phyloP scores from a whole-genome alignment of 2,888 invertebrate species.

The Linyphia triangularis region DNA sequence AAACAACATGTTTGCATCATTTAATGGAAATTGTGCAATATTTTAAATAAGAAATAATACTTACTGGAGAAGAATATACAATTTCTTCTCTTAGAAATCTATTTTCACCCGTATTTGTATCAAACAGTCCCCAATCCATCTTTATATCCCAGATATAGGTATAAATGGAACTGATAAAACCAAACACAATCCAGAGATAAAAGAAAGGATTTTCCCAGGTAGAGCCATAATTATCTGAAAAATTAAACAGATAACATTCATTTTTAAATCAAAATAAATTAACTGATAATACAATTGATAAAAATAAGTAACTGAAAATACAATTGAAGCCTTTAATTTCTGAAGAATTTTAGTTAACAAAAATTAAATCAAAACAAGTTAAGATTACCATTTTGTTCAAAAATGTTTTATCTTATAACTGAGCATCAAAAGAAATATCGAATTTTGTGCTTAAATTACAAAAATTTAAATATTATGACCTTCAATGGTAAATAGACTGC shows the following conservation, averaged over 20 bases:
- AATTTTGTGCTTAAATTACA: no score
- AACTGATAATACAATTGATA: background rate
- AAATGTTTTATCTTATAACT: no score
- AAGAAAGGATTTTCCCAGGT: conserved; percentile 90
- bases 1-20: no score
- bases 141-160: conserved; percentile 99
- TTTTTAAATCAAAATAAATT: background rate
- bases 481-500: no score
- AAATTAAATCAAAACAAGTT: no score
- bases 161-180: conserved; percentile 92
- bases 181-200: conserved; percentile 91
- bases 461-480: no score
- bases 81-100: conserved; percentile 95
- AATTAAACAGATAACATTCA: background rate
- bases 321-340: background rate
- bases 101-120: conserved; percentile 94
- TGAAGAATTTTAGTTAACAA: no score
- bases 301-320: background rate
- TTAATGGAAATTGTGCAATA: background rate
- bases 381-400: no score
- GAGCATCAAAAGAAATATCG: no score
- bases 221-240: conserved; percentile 83
- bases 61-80: conserved; percentile 94
- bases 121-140: conserved; percentile 99
- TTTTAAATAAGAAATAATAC: conserved; percentile 77